Base-by-base conservation (phyloP, 1,140 invertebrate species). In the Scaptomyza montana region DNA sequence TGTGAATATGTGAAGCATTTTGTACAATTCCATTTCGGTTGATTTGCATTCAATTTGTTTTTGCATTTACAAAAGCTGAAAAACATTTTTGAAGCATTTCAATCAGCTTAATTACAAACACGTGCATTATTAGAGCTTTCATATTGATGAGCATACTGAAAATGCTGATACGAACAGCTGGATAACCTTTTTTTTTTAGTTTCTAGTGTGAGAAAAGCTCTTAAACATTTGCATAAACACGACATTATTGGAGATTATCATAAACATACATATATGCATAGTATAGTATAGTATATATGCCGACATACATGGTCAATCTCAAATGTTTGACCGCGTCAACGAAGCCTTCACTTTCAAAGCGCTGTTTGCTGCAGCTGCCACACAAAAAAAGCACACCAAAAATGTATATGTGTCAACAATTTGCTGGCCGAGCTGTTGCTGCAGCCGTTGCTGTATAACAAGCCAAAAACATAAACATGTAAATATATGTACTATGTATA, bases 341-440 rank as follows among this genome's bases (percentile, higher is more conserved):
- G 67, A 64, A 79, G 78, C 80, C 80, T 84, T 84, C 80, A 84
- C 76, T 85, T 85, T 85, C 65, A 62, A 64, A 36, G 8, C 80
- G 50, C 50, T 16, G 21, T 28, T 16, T 45, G 28, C 30, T 10
- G 36, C 30, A 50, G 59, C 16, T 50, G 57, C 13, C 13, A 13
- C 55, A 28, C n/a, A 19, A 28, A 28, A 49, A 6, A 28, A 16
- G 16, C 16, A 16, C 5, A 8, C 12, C 28, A 12, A 25, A 41
- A 25, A 28, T 56, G 41, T 41, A 3, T 49, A 39, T 60, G 8
- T 64, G 74, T 69, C 61, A 57, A 84, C 64, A 61, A 68, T 61
- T 73, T 73, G 63, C 59, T 59, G 54, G 39, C 9, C 47, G 39
- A 19, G 13, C 39, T 61, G 45, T 50, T 49, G 59, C 16, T 16